Base-by-base conservation (phyloP, 1,140 invertebrate species). In the Neodiprion pinetum region DNA sequence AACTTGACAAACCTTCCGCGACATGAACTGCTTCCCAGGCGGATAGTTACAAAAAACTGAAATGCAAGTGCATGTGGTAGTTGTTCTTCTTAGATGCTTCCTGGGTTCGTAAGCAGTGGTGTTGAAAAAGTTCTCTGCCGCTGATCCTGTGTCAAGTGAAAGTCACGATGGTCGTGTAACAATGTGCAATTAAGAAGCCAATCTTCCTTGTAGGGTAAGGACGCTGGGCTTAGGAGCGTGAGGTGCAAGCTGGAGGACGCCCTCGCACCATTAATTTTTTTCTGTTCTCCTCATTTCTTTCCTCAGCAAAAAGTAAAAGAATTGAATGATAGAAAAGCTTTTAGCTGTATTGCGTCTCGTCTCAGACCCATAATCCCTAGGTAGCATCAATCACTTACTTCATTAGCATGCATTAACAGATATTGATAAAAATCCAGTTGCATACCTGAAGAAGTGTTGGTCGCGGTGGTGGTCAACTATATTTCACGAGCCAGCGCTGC, bases 331-430 rank as follows among this genome's bases (percentile, higher is more conserved):
- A 12, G 3, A 17, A 61, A 61, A 61, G 53, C 53, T 61, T 61
- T 61, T 61, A 61, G 53, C n/a, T 61, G 53, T 61, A 12, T 61
- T 17, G 53, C n/a, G 53, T 61, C 28, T 40, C 28, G 28, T 40
- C 28, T 61, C 53, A 17, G 8, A 9, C 53, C n/a, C 53, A 61
- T 61, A 17, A 61, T 61, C 53, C 53, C 11, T 3, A 17, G n/a
- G 53, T 17, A 61, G 2, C 53, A 61, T 61, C 53, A 9, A 61
- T 61, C 53, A 61, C 11, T 14, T 12, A 61, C 11, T 12, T 61
- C 11, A 61, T 61, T 61, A 61, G 53, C 53, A 61, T 61, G n/a
- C n/a, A 61, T 61, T 61, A 61, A 61, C 11, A 61, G 53, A 61
- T 40, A 40, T 61, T 12, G 53, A 61, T 61, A 61, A 61, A 61